These are phyloP conservation scores for Cantharis nigra DNA, from an alignment of 2,888 invertebrate genomes.

Conservation along the genomic window DNA sequence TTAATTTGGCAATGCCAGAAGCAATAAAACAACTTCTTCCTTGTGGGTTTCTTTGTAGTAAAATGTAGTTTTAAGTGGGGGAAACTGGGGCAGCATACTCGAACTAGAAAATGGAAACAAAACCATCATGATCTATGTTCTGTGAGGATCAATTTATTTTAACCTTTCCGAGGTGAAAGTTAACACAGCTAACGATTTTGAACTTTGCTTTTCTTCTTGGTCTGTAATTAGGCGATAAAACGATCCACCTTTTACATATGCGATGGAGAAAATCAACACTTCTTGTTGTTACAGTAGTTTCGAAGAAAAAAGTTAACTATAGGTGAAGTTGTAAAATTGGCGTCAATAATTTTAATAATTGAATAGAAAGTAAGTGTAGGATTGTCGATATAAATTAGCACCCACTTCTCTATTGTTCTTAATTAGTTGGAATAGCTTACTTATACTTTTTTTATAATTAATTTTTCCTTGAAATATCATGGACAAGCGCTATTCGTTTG, in stretches of 20 bases:
- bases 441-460: not conserved
- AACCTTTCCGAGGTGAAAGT: slow-evolving; percentile 31
- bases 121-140: not conserved
- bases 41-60: not conserved
- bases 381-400: not conserved
- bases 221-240: not conserved
- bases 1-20: slow-evolving; percentile 10
- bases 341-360: not conserved
- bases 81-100: not conserved
- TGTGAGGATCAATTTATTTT: slow-evolving; percentile 15
- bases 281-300: not conserved
- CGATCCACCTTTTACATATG: not conserved
- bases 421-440: not conserved
- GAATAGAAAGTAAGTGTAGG: not conserved
- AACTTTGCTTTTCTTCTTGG: slow-evolving; percentile 17
- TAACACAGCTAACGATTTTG: slow-evolving; percentile 20
- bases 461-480: not conserved
- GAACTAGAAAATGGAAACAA: not conserved
- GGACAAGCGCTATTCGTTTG: not conserved
- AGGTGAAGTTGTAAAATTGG: not conserved
- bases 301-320: not conserved
- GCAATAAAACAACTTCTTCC: slow-evolving; percentile 3
- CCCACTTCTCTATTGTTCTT: not conserved
- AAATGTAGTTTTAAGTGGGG: not conserved
- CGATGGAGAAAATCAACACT: not conserved